Evolutionary conservation across 1,140 invertebrate genomes (phyloP).

Genomic region (Muscidifurax raptorellus): DNA sequence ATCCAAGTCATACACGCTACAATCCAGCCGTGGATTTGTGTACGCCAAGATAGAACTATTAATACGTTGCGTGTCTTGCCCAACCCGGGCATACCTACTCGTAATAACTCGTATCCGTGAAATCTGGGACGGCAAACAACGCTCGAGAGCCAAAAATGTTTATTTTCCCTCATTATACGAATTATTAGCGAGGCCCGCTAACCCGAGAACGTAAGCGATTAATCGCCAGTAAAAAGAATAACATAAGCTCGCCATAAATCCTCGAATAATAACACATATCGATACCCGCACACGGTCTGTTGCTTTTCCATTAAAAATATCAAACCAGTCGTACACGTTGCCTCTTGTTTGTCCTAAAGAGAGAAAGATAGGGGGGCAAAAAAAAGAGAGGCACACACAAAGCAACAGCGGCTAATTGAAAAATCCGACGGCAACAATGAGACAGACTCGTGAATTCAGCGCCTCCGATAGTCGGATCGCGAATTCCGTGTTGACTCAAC

Average conservation of each 20-base stretch:
- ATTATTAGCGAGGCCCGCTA: neutral
- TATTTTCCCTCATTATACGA: neutral
- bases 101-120: neutral
- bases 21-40: neutral
- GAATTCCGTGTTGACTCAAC: constrained; percentile 54
- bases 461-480: constrained; percentile 50
- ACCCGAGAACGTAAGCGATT: neutral
- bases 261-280: constrained; percentile 4
- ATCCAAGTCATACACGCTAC: too few relatives aligned
- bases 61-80: neutral
- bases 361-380: neutral
- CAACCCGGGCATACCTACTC: neutral
- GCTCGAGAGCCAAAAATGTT: neutral
- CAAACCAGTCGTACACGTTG: neutral
- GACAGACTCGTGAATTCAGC: constrained; percentile 24
- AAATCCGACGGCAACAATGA: constrained; percentile 46
- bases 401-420: constrained; percentile 40
- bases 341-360: constrained; percentile 26
- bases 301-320: constrained; percentile 40
- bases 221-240: neutral
- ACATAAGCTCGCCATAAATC: neutral
- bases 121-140: constrained; percentile 2
- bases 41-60: neutral
- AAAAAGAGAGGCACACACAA: neutral
- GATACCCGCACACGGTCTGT: neutral